These are phyloP conservation scores for Folsomia manolachei DNA, from an alignment of 2,888 invertebrate species.

Conservation along the genomic window DNA sequence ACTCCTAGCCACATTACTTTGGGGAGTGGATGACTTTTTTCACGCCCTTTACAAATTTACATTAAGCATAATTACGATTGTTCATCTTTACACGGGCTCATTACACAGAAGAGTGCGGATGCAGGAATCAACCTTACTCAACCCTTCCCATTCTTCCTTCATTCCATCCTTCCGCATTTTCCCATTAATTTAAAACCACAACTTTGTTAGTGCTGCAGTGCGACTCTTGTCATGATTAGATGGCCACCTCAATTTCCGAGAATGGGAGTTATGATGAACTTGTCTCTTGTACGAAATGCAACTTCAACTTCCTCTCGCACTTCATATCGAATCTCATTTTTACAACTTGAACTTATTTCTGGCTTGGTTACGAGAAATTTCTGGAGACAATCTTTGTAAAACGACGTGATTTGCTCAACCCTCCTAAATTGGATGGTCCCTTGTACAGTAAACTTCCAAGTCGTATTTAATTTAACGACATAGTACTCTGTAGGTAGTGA, in stretches of 20 bases:
- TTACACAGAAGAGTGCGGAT: not conserved
- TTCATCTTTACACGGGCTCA: conserved; percentile 16
- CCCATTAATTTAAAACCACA: conserved; percentile 1
- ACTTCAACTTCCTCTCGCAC: too few relatives aligned
- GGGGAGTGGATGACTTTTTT: conserved; percentile 50
- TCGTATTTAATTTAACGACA: conserved; percentile 4
- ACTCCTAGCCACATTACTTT: conserved; percentile 47
- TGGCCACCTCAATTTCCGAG: conserved; percentile 1
- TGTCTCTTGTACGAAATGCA: too few relatives aligned
- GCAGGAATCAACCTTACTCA: too few relatives aligned
- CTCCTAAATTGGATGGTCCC: conserved; percentile 8
- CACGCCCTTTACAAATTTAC: conserved; percentile 51
- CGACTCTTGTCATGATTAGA: conserved; percentile 3
- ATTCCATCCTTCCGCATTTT: too few relatives aligned
- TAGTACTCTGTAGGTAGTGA: not conserved
- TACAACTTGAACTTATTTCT: not conserved
- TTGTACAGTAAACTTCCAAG: conserved; percentile 1
- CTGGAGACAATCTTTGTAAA: not conserved
- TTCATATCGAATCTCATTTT: conserved; percentile 11
- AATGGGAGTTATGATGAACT: conserved; percentile 15
- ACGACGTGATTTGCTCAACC: conserved; percentile 9
- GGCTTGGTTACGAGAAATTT: not conserved
- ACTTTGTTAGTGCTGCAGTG: conserved; percentile 4
- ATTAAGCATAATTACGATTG: conserved; percentile 50
- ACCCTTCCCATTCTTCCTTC: too few relatives aligned